A percentile compares a stretch with the other conserved stretches of the same genome.
These are phyloP conservation scores for Muntiacus reevesi DNA, from an alignment of 2,113 vertebrate genomes.

Conservation along the genomic window DNA sequence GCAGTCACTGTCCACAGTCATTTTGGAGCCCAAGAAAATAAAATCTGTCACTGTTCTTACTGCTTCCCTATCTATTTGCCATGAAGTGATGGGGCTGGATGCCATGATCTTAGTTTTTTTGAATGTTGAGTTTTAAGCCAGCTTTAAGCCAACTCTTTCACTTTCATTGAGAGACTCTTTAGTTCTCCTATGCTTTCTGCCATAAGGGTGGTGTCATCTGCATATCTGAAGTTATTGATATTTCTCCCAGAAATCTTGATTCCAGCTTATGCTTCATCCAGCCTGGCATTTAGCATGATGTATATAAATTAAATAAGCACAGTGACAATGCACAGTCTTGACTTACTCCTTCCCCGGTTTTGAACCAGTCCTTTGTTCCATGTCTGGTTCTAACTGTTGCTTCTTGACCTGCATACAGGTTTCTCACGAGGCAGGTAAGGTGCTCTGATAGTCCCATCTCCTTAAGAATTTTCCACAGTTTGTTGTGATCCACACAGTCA, in stretches of 20 bases:
- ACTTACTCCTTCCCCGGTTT: not conserved
- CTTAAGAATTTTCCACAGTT: not conserved
- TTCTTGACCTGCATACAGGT: not conserved
- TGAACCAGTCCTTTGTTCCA: not conserved
- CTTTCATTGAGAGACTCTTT: not conserved
- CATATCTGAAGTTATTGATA: not conserved
- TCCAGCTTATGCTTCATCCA: not conserved
- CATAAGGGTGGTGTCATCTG: not conserved
- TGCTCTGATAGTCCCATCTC: not conserved
- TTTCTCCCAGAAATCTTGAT: not conserved
- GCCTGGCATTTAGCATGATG: not conserved
- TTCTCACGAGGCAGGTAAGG: not conserved
- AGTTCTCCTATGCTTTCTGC: not conserved
- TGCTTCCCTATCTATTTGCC: not conserved
- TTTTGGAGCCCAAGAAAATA: not conserved
- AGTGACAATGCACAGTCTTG: not conserved
- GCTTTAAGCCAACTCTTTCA: not conserved
- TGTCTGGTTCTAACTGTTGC: not conserved
- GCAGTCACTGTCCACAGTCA: not conserved
- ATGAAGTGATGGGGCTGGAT: not conserved
- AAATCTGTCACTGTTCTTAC: not conserved
- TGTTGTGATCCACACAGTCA: not conserved
- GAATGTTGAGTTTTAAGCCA: not conserved
- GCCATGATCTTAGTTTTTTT: not conserved
- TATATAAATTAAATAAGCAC: not conserved